A percentile compares a stretch with the other conserved stretches of the same genome.
These are phyloP conservation scores for Limanda limanda DNA, from an alignment of 2,113 vertebrate species.

Conservation along the genomic window DNA sequence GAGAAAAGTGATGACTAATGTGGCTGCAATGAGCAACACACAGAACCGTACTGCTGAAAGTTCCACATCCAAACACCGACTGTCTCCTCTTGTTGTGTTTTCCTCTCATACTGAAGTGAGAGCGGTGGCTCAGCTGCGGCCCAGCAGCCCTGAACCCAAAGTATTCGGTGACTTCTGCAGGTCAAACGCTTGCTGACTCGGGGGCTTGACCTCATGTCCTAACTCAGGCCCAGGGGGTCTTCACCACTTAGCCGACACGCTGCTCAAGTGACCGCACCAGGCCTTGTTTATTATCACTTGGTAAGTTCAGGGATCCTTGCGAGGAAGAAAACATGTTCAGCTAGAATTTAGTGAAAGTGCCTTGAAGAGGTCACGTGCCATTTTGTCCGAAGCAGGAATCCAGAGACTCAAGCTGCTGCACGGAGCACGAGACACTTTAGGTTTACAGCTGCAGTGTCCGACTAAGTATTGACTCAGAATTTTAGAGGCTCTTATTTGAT, in stretches of 20 bases:
- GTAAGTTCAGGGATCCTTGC: background rate
- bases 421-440: background rate
- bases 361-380: background rate
- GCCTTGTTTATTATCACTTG: constrained; percentile 13
- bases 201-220: constrained; percentile 50
- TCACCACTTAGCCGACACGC: constrained; percentile 28
- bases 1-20: too few species aligned
- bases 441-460: background rate
- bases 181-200: constrained; percentile 38
- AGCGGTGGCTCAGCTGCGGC: constrained; percentile 3
- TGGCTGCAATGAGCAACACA: too few species aligned
- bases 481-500: background rate
- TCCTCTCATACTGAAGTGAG: too few species aligned
- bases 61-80: background rate
- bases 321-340: background rate
- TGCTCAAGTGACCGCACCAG: constrained; percentile 24
- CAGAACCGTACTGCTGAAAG: too few species aligned
- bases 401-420: background rate
- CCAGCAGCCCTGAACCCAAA: background rate
- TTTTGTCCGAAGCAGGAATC: background rate
- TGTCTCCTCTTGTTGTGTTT: background rate
- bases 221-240: constrained; percentile 25
- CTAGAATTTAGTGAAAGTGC: background rate
- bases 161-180: constrained; percentile 30
- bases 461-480: background rate